A percentile compares a stretch with the other conserved stretches of the same genome.
Conservation (phyloP, 2,888 invertebrate genomes). For the Eristalis intricaria region DNA sequence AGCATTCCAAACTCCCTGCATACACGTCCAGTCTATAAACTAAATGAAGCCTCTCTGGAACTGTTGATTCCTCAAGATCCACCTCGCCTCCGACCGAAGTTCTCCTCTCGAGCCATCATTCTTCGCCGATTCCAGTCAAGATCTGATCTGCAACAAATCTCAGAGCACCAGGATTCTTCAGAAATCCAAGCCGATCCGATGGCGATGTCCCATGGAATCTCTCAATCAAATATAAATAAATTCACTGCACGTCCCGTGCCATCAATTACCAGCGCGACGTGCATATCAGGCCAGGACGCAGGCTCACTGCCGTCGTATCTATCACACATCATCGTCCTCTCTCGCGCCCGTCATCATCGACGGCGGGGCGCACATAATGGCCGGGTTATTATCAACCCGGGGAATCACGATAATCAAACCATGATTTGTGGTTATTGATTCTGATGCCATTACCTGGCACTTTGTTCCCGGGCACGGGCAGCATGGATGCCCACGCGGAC, state of each 20-base stretch:
- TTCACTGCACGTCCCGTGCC: conserved; percentile 42
- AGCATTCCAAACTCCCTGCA: no score
- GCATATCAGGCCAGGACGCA: conserved; percentile 5
- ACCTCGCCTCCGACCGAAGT: background rate
- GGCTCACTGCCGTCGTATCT: conserved; percentile 39
- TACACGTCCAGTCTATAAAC: no score
- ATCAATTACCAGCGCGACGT: conserved; percentile 59
- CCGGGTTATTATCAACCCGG: conserved; percentile 51
- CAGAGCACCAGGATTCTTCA: background rate
- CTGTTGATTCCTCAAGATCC: no score
- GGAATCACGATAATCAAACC: conserved; percentile 71
- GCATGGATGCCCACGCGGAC: conserved; percentile 52
- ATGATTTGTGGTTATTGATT: conserved; percentile 72
- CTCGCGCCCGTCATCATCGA: conserved; percentile 11
- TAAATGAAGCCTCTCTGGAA: no score
- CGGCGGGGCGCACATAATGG: conserved; percentile 36
- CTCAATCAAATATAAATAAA: conserved; percentile 67
- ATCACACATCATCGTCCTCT: conserved; percentile 66
- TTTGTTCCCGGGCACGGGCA: conserved; percentile 54
- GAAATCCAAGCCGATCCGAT: background rate
- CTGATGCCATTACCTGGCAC: conserved; percentile 70
- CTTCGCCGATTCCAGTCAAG: background rate
- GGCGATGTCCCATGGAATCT: conserved; percentile 39
- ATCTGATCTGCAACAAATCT: background rate
- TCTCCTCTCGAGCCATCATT: background rate